Conservation (phyloP, 2,888 invertebrate species). For the Protula sp. region DNA sequence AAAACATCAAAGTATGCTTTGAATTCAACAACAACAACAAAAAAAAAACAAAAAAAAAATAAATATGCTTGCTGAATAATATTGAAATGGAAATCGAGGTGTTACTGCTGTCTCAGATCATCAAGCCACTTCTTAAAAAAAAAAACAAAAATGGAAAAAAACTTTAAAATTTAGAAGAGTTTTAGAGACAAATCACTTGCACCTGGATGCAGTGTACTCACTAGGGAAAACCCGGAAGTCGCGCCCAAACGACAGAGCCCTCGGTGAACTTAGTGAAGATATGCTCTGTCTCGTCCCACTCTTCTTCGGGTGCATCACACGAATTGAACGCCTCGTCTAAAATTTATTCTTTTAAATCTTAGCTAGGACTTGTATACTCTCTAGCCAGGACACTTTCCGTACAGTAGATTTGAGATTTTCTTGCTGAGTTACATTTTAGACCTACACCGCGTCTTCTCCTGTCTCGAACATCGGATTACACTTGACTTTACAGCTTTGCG, state of each 20-base stretch:
- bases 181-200: background rate
- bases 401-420: no score
- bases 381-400: background rate
- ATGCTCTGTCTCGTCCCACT: slow-evolving; percentile 34
- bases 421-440: no score
- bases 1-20: background rate
- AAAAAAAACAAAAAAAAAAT: no score
- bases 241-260: slow-evolving; percentile 67
- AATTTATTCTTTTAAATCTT: background rate
- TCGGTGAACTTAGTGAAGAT: slow-evolving; percentile 62
- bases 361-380: background rate
- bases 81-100: no score
- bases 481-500: no score
- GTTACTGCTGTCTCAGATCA: no score
- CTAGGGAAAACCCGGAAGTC: slow-evolving; percentile 63
- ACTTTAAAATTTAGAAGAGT: background rate
- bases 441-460: no score
- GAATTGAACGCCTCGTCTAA: no score
- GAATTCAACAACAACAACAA: no score
- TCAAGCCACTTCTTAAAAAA: background rate
- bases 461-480: no score
- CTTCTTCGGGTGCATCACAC: background rate
- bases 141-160: background rate
- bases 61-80: no score
- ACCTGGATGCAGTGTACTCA: slow-evolving; percentile 17